phyloP scores from a whole-genome alignment of 2,888 invertebrate genomes.

The Andrena bucephala region DNA sequence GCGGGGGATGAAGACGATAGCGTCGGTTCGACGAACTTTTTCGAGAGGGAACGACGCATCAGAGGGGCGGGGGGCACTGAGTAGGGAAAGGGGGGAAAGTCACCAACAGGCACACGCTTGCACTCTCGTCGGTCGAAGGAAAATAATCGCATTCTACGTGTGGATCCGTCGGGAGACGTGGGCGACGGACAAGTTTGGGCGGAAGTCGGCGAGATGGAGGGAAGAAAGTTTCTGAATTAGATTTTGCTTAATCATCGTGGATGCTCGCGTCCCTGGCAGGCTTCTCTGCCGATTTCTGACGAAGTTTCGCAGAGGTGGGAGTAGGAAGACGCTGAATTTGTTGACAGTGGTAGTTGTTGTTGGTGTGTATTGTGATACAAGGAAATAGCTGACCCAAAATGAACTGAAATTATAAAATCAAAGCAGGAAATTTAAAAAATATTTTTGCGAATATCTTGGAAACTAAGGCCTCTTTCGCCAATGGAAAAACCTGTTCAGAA shows the following conservation, averaged over 20 bases:
- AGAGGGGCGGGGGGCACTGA: not conserved
- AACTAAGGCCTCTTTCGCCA: too few species aligned
- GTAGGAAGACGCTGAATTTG: too few species aligned
- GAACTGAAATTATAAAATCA: not conserved
- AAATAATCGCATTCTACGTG: slow-evolving; percentile 43
- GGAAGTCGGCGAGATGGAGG: not conserved
- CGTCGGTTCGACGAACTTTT: slow-evolving; percentile 45
- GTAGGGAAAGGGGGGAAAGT: slow-evolving; percentile 1
- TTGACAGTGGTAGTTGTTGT: too few species aligned
- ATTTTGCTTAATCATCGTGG: slow-evolving; percentile 4
- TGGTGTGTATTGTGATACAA: too few species aligned
- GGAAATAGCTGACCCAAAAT: not conserved
- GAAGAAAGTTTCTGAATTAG: slow-evolving; percentile 7
- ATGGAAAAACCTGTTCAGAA: too few species aligned
- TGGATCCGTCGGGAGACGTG: slow-evolving; percentile 28
- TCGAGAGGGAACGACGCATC: slow-evolving; percentile 7
- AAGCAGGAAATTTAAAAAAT: too few species aligned
- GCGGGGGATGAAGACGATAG: slow-evolving; percentile 15
- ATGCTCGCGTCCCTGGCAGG: not conserved
- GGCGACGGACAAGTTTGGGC: slow-evolving; percentile 26
- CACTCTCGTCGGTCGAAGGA: slow-evolving; percentile 24
- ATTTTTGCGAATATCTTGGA: too few species aligned
- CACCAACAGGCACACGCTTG: not conserved
- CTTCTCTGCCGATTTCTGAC: not conserved
- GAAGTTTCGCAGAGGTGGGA: not conserved